phyloP scores from a whole-genome alignment of 2,888 invertebrate species.

The Phorcus lineatus region DNA sequence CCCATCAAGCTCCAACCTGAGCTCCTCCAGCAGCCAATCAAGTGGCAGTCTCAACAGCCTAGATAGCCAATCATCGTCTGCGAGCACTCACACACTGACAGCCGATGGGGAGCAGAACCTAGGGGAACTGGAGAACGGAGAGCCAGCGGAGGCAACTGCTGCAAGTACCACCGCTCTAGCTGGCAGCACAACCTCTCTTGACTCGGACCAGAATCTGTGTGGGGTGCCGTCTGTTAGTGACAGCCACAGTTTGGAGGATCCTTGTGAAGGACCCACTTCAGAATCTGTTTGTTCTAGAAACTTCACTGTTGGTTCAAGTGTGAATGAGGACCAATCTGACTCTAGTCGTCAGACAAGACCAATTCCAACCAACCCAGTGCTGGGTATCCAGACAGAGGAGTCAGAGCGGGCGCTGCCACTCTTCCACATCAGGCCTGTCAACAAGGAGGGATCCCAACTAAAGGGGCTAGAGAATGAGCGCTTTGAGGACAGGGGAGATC shows the following conservation, averaged over 20 bases:
- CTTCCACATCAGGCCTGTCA: conserved; percentile 73
- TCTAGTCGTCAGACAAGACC: not conserved
- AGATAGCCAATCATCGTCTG: conserved; percentile 67
- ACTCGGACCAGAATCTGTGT: not conserved
- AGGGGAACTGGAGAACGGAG: conserved; percentile 23
- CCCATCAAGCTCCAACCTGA: conserved; percentile 56
- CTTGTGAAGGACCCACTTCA: not conserved
- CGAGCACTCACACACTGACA: conserved; percentile 67
- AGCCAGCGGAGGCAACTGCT: conserved; percentile 27
- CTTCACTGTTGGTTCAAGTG: not conserved
- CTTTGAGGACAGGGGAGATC: conserved; percentile 71
- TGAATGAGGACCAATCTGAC: not conserved
- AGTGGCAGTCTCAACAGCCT: conserved; percentile 67
- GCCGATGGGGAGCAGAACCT: conserved; percentile 51
- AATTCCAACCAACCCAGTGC: conserved; percentile 43
- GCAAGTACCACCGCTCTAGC: conserved; percentile 27
- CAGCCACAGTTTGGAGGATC: not conserved
- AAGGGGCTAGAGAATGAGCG: conserved; percentile 60
- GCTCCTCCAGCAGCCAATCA: conserved; percentile 61
- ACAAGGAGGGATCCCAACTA: conserved; percentile 65
- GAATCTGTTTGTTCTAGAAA: not conserved
- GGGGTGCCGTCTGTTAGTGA: not conserved
- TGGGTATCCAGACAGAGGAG: conserved; percentile 62
- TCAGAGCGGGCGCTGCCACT: conserved; percentile 58
- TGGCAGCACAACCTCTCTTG: conserved; percentile 27